These are phyloP conservation scores for Heliconius hewitsoni DNA, from an alignment of 1,140 invertebrate genomes.

Conservation along the genomic window DNA sequence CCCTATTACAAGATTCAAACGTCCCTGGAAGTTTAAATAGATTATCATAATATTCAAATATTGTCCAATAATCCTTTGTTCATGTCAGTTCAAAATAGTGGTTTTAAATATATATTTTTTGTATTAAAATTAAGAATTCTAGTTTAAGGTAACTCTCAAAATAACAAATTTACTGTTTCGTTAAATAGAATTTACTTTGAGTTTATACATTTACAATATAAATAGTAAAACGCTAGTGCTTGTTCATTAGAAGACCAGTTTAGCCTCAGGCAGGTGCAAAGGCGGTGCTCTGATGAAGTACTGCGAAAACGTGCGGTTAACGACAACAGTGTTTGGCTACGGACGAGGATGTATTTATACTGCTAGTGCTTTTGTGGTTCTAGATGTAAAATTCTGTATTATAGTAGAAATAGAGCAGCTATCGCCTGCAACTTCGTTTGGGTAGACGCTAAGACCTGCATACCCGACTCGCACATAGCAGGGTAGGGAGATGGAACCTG, in stretches of 20 bases:
- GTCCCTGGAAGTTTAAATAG: neutral
- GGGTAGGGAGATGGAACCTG: no score
- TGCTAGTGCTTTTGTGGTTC: neutral
- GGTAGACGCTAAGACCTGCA: no score
- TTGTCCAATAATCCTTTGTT: no score
- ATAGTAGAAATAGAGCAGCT: neutral
- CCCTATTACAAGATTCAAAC: neutral
- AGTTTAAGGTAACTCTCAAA: no score
- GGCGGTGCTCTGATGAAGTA: neutral
- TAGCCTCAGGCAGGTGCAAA: slow-evolving; percentile 3
- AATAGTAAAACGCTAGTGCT: neutral
- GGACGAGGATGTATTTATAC: neutral
- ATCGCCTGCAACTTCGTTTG: no score
- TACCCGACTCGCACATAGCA: no score
- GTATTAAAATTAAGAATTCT: no score
- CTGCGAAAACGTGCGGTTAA: neutral
- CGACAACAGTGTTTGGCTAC: slow-evolving; percentile 3
- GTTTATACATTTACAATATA: neutral
- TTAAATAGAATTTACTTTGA: no score
- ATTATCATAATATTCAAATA: neutral
- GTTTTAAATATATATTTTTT: no score
- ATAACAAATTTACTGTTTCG: no score
- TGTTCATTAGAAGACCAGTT: neutral
- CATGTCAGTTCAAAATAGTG: no score
- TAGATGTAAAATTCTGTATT: neutral